Conservation (phyloP, 2,113 vertebrate genomes). For the Pachyramphus minor region DNA sequence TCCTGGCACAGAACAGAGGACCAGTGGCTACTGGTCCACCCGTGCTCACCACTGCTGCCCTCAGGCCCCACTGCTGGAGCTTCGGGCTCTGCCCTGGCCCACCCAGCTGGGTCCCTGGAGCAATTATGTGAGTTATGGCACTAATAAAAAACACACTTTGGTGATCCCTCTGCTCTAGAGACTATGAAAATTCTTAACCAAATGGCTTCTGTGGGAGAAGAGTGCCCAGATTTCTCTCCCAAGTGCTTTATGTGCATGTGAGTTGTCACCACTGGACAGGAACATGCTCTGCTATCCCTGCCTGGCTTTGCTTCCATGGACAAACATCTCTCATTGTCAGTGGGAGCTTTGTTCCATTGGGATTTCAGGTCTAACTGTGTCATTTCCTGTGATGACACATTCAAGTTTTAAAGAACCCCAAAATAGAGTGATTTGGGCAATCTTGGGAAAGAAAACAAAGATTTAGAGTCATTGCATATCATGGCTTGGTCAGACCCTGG, state of each 20-base stretch:
- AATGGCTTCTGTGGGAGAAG: neutral
- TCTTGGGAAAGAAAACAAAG: neutral
- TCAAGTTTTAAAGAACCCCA: neutral
- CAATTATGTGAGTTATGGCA: neutral
- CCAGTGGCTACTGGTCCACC: neutral
- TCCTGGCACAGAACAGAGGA: neutral
- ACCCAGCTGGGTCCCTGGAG: neutral
- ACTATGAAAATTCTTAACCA: neutral
- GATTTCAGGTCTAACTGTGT: neutral
- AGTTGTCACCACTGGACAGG: fast-evolving
- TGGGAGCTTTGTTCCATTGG: neutral
- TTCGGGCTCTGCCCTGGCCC: neutral
- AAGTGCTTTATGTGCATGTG: neutral
- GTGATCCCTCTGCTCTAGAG: neutral
- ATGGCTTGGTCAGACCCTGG: neutral
- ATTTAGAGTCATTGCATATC: neutral
- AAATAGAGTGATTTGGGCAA: neutral
- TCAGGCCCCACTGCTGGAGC: neutral
- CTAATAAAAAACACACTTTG: neutral
- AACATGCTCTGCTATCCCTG: neutral
- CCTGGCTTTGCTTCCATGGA: neutral
- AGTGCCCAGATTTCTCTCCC: neutral
- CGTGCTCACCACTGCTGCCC: neutral
- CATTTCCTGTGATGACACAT: neutral
- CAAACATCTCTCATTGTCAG: neutral